A percentile compares a stretch with the other conserved stretches of the same genome.
These are phyloP conservation scores for Lepisosteus osseus DNA, from an alignment of 2,113 vertebrate species.

Conservation along the genomic window DNA sequence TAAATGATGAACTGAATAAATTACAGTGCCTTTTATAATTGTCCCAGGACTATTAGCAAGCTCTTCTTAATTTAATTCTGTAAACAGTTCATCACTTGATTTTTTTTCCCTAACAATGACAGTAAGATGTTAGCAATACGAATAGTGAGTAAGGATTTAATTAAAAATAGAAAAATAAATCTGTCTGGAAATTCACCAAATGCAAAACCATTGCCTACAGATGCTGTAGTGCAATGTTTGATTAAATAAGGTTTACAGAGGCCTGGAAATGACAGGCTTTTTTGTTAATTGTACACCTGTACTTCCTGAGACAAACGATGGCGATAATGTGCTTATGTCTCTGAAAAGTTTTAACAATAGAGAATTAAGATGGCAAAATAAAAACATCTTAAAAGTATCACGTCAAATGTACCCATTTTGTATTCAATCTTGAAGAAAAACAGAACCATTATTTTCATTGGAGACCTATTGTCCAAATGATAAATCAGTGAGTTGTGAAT, in stretches of 20 bases:
- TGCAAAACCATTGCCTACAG: not conserved
- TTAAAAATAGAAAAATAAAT: not conserved
- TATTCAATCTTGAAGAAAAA: no score
- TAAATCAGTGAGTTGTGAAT: no score
- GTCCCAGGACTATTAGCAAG: conserved; percentile 14
- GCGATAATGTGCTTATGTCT: no score
- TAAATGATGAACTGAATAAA: conserved; percentile 4
- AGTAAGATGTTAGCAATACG: not conserved
- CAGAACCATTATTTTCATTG: no score
- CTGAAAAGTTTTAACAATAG: no score
- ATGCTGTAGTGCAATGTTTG: not conserved
- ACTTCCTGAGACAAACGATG: no score
- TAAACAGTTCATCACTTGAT: conserved; percentile 2
- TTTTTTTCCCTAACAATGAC: not conserved
- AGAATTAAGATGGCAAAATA: not conserved
- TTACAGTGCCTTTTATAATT: no score
- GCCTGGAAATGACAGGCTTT: no score
- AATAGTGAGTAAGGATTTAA: not conserved
- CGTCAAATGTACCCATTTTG: no score
- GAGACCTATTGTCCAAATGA: no score
- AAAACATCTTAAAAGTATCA: not conserved
- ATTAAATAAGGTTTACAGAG: no score
- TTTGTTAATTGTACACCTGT: no score
- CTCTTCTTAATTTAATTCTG: conserved; percentile 29
- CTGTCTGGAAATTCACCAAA: not conserved